These are phyloP conservation scores for Cheilosia vulpina DNA, from an alignment of 2,888 invertebrate genomes.

Conservation along the genomic window DNA sequence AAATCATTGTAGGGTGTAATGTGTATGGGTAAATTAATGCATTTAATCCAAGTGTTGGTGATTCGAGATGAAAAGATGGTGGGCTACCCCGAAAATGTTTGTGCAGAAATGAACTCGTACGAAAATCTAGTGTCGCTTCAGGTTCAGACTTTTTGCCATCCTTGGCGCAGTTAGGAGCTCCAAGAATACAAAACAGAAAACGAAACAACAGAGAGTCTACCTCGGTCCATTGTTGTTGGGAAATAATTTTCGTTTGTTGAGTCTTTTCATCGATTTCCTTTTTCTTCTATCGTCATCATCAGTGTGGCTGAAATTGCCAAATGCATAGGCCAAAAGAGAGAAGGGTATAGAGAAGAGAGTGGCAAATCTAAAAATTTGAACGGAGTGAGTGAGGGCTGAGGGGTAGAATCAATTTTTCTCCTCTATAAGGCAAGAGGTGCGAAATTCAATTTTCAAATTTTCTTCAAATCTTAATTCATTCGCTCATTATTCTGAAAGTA, in stretches of 20 bases:
- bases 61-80: conserved; percentile 23
- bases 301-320: conserved; percentile 46
- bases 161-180: not conserved
- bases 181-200: not conserved
- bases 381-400: conserved; percentile 3
- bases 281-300: conserved; percentile 27
- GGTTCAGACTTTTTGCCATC: conserved; percentile 44
- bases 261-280: conserved; percentile 26
- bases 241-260: conserved; percentile 63
- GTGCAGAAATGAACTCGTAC: conserved; percentile 47
- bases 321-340: conserved; percentile 42
- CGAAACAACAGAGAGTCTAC: not conserved
- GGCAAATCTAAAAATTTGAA: conserved; percentile 28
- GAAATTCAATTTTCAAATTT: conserved; percentile 28
- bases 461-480: no score
- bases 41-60: conserved; percentile 55
- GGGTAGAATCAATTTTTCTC: conserved; percentile 35
- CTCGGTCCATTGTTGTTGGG: conserved; percentile 36
- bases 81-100: conserved; percentile 39
- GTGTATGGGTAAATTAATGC: conserved; percentile 70
- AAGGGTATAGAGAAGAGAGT: not conserved
- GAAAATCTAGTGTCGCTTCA: conserved; percentile 23
- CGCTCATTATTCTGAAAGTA: no score
- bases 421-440: conserved; percentile 15
- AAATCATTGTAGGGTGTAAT: conserved; percentile 53